Base-by-base conservation (phyloP, 1,140 invertebrate species). In the Heliconius melpomene region DNA sequence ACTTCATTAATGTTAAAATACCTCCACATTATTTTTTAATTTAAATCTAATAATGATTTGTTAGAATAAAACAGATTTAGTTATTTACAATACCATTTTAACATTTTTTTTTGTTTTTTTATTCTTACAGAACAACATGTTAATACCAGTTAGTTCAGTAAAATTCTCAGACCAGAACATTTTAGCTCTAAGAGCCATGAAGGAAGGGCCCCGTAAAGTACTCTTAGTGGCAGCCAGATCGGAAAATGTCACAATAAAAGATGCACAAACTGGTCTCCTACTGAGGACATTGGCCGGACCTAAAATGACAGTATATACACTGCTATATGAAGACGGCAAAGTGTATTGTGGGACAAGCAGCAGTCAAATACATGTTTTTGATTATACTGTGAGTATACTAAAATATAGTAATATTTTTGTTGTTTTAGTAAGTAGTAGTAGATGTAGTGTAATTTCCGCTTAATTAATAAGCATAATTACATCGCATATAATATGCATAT, bases 301-400 rank as follows among this genome's bases (percentile, higher is more conserved):
- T 7, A 96, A 95, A 80, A 95, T 96, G 79, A 96, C 96, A 1
- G 96, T 97, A 1, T 97, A 96, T 81, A 96, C 96, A 78, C 85
- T 97, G n/a, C 89, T 97, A 23, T 95, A 95, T 77, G 94, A 96
- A 82, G 92, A 96, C 72, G 95, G 95, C 60, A 94, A 96, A 72
- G 95, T 97, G 32, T 97, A 96, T 87, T 97, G 96, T 86, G 96
- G 96, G 9, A 97, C 96, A 1, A 96, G 96, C 79, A 95, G 95
- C 74, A 95, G 95, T 79, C 95, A 96, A 76, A 96, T 97, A 89
- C 95, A 95, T 78, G 95, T 96, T 54, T 96, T 96, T 85, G 96
- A 97, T 90, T 97, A 97, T 89, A 94, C 93, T 70, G 96, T 97
- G 84, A 95, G 91, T 90, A 83, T 57, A 50, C 66, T 46, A 77